A percentile compares a stretch with the other conserved stretches of the same genome.
Evolutionary conservation across 2,888 invertebrate species (phyloP).

Genomic region (Folsomia manolachei): DNA sequence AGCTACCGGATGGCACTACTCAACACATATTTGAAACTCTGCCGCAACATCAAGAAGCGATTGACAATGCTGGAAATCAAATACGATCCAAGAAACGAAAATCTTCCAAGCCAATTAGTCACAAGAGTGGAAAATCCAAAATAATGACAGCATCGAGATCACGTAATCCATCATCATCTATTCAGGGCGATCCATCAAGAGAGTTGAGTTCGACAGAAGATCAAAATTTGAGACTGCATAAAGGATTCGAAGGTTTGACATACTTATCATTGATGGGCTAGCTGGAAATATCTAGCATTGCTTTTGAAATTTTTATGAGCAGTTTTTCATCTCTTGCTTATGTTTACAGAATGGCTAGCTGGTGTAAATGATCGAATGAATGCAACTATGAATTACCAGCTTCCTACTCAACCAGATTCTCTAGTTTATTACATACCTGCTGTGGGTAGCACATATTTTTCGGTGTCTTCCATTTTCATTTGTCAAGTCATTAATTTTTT

Average conservation of each 20-base stretch:
- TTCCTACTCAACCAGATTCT: slow-evolving; percentile 65
- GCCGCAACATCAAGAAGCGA: neutral
- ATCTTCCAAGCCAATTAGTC: too few species aligned
- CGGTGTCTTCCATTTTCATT: slow-evolving; percentile 4
- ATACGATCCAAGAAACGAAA: neutral
- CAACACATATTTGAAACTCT: neutral
- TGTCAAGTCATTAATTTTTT: too few species aligned
- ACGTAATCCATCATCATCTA: neutral
- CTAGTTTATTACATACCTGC: slow-evolving; percentile 69
- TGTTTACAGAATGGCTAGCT: slow-evolving; percentile 62
- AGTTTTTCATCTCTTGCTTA: neutral
- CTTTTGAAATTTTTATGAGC: neutral
- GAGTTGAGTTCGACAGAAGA: neutral
- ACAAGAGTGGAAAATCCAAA: neutral
- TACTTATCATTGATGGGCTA: neutral
- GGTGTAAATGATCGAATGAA: slow-evolving; percentile 75
- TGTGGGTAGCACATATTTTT: slow-evolving; percentile 56
- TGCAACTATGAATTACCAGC: slow-evolving; percentile 69
- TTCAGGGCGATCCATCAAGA: neutral
- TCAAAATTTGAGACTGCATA: neutral
- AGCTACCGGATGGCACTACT: neutral
- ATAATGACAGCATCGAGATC: neutral
- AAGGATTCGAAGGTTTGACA: neutral
- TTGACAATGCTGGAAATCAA: neutral
- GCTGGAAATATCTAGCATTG: neutral